Evolutionary conservation across 2,888 invertebrate genomes (phyloP).

Genomic region (Heliconius sara): DNA sequence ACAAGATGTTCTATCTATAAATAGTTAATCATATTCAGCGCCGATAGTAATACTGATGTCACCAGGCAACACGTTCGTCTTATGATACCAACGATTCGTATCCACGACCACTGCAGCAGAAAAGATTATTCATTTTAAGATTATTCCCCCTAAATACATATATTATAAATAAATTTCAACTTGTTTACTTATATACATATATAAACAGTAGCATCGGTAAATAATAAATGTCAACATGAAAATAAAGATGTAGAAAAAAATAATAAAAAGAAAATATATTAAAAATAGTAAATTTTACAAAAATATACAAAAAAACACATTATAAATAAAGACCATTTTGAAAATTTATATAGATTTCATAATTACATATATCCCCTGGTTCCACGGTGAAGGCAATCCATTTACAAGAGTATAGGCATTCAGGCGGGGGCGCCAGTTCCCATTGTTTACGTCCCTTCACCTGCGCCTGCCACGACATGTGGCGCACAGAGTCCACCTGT

Average conservation of each 20-base stretch:
- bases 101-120: slow-evolving; percentile 92
- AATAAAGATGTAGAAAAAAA: too few relatives aligned
- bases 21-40: slow-evolving; percentile 93
- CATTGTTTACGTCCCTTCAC: slow-evolving; percentile 94
- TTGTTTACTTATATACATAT: too few relatives aligned
- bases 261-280: too few relatives aligned
- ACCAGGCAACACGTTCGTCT: slow-evolving; percentile 92
- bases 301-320: too few relatives aligned
- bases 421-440: slow-evolving; percentile 95
- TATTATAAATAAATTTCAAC: too few relatives aligned
- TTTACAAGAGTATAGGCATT: slow-evolving; percentile 92
- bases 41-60: slow-evolving; percentile 98
- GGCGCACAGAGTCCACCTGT: slow-evolving; percentile 95
- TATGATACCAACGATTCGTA: slow-evolving; percentile 98
- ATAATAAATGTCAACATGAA: too few relatives aligned
- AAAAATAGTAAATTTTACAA: too few relatives aligned
- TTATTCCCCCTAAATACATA: background rate
- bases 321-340: background rate
- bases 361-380: slow-evolving; percentile 93
- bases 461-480: slow-evolving; percentile 99
- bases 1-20: background rate
- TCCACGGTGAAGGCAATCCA: slow-evolving; percentile 88
- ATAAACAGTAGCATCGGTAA: too few relatives aligned
- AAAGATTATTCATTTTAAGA: background rate
- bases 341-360: background rate